Evolutionary conservation across 2,113 vertebrate genomes (phyloP).

Genomic region (Vidua macroura): DNA sequence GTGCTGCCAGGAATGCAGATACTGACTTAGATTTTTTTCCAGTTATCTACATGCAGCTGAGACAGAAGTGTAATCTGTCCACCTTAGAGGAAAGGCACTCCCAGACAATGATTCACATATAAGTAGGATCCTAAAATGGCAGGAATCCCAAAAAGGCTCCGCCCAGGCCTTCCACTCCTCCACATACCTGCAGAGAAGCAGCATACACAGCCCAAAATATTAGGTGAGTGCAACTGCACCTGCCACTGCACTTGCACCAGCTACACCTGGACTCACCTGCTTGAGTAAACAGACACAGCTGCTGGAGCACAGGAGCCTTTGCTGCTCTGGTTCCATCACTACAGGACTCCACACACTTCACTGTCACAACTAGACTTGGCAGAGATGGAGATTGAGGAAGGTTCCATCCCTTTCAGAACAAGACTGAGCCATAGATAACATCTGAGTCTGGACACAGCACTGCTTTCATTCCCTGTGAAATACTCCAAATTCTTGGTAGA

Average conservation of each 20-base stretch:
- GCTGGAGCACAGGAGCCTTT: not conserved
- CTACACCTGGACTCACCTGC: not conserved
- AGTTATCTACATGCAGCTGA: not conserved
- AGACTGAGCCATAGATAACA: not conserved
- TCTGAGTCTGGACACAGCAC: rapidly evolving
- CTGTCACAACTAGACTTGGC: not conserved
- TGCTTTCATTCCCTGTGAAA: not conserved
- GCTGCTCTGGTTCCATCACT: not conserved
- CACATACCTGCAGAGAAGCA: not conserved
- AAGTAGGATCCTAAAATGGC: not conserved
- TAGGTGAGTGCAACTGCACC: not conserved
- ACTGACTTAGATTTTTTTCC: not conserved
- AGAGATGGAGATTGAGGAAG: not conserved
- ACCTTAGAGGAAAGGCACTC: not conserved
- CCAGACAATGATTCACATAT: not conserved
- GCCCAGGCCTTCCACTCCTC: not conserved
- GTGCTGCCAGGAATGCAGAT: not conserved
- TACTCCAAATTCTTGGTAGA: not conserved
- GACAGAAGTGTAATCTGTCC: not conserved
- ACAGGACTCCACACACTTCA: not conserved
- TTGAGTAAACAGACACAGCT: not conserved
- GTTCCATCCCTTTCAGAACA: not conserved
- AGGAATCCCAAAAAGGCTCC: not conserved
- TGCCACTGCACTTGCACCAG: not conserved
- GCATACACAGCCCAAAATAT: not conserved